Evolutionary conservation across 2,888 invertebrate species (phyloP).

Genomic region (Scaeva pyrastri): DNA sequence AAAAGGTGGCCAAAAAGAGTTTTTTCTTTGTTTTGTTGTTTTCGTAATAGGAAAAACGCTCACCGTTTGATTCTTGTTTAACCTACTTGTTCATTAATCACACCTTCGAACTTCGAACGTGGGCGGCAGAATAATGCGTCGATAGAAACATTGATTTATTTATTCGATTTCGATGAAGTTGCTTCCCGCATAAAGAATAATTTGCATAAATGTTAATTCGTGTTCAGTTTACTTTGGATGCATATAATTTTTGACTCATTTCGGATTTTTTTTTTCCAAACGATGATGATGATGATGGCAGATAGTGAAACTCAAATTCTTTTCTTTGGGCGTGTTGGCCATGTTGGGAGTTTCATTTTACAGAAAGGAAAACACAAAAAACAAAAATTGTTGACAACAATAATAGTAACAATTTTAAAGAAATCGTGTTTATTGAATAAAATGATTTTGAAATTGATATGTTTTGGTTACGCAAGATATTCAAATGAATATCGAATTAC

Average conservation of each 20-base stretch:
- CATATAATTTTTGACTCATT: not conserved
- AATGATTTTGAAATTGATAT: conserved; percentile 8
- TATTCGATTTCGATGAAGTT: conserved; percentile 33
- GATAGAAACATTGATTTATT: conserved; percentile 63
- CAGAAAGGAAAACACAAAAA: not conserved
- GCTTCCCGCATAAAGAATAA: conserved; percentile 58
- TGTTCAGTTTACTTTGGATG: conserved; percentile 50
- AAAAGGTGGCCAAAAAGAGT: not conserved
- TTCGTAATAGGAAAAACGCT: conserved; percentile 28
- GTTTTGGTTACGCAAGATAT: not conserved
- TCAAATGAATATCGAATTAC: not conserved
- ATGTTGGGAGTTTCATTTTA: conserved; percentile 5
- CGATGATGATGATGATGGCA: too few relatives aligned
- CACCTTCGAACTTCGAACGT: conserved; percentile 39
- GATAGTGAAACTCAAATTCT: conserved; percentile 36
- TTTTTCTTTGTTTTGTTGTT: not conserved
- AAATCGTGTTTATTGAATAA: conserved; percentile 18
- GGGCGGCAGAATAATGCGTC: conserved; percentile 22
- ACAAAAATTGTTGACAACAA: too few relatives aligned
- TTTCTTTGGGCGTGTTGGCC: not conserved
- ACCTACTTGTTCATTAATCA: conserved; percentile 67
- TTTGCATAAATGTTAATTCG: conserved; percentile 62
- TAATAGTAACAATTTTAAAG: not conserved
- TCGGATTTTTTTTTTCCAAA: conserved; percentile 17
- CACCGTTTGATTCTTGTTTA: conserved; percentile 46